Percentiles rank a stretch among this genome's conserved stretches.
Conservation (phyloP, 2,797 vertebrate species). For the Lithobates pipiens region DNA sequence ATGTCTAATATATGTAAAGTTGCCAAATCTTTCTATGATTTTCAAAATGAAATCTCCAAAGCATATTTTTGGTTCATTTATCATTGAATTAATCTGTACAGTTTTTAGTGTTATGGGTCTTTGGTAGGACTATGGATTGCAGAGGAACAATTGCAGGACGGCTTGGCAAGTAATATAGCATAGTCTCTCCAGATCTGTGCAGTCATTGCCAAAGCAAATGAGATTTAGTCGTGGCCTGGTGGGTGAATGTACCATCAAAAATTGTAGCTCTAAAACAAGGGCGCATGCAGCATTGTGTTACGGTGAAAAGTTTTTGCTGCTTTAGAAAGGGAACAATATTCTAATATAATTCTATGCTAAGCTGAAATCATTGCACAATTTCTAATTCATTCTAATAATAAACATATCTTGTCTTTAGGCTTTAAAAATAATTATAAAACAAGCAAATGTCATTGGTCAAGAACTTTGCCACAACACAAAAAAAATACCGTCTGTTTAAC, state of each 20-base stretch:
- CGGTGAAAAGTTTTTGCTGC: conserved; percentile 19
- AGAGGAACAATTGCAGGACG: conserved; percentile 26
- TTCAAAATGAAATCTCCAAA: conserved; percentile 14
- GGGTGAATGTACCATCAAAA: conserved; percentile 33
- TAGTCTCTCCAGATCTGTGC: conserved; percentile 7
- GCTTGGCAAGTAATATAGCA: conserved; percentile 16
- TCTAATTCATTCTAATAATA: background rate
- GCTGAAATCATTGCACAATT: conserved; percentile 12
- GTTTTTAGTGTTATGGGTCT: conserved; percentile 19
- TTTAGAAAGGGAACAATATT: conserved; percentile 12
- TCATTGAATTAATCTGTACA: conserved; percentile 19
- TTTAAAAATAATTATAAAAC: no score
- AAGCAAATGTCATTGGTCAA: no score
- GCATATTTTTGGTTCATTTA: conserved; percentile 28
- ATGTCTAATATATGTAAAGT: background rate
- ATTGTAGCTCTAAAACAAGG: conserved; percentile 26
- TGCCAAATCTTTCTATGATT: conserved; percentile 28
- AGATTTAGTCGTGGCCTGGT: conserved; percentile 9
- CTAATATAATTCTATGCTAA: conserved; percentile 3
- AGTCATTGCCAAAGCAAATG: conserved; percentile 43
- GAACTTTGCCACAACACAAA: no score
- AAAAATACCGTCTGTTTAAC: no score
- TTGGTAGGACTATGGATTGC: conserved; percentile 13
- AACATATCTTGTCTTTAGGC: no score
- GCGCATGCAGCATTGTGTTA: conserved; percentile 43